These are phyloP conservation scores for Empis stercorea DNA, from an alignment of 2,888 invertebrate genomes.

Conservation along the genomic window DNA sequence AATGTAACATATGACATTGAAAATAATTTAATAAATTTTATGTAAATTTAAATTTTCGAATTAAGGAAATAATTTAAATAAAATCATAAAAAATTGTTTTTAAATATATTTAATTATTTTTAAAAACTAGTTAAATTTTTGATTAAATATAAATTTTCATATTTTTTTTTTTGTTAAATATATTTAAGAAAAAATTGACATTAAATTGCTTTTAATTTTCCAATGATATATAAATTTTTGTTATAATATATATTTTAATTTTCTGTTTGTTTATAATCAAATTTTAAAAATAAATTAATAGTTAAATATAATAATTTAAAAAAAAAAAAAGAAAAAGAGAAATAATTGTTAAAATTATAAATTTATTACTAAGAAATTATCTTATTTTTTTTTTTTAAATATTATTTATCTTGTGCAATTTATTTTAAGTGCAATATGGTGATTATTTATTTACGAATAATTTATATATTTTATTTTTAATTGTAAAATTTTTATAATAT, in stretches of 20 bases:
- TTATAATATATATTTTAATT: background rate
- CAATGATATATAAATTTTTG: background rate
- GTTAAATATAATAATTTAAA: too few relatives aligned
- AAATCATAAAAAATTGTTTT: too few relatives aligned
- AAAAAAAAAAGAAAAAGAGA: too few relatives aligned
- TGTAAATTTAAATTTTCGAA: too few relatives aligned
- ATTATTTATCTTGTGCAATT: background rate
- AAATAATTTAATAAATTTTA: too few relatives aligned
- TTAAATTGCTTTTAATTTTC: slow-evolving; percentile 1
- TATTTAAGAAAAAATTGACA: background rate
- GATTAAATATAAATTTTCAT: background rate
- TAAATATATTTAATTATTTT: too few relatives aligned
- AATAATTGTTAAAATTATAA: too few relatives aligned
- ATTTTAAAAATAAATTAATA: too few relatives aligned
- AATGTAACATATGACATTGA: too few relatives aligned
- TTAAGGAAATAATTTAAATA: too few relatives aligned
- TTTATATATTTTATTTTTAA: background rate
- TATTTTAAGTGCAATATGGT: background rate
- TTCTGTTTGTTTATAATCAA: too few relatives aligned
- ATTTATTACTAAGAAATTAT: background rate
- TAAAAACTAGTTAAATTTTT: background rate
- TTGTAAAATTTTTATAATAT: background rate
- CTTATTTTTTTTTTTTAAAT: background rate
- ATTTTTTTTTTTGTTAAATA: background rate
- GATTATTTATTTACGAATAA: too few relatives aligned